A percentile compares a stretch with the other conserved stretches of the same genome.
Conservation (phyloP, 2,113 vertebrate species). For the Dipodomys ordii region DNA sequence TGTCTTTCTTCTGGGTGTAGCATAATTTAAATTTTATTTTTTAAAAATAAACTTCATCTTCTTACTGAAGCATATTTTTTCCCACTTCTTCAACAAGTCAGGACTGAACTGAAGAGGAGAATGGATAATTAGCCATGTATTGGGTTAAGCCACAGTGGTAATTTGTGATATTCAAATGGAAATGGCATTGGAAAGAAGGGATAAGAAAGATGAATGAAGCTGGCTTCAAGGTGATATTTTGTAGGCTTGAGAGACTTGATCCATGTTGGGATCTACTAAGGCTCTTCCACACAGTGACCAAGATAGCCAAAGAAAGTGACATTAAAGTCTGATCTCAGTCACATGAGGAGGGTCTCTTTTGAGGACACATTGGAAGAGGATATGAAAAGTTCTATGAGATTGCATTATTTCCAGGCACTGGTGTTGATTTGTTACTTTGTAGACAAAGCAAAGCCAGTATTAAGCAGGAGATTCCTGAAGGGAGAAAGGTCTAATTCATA, state of each 20-base stretch:
- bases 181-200: not conserved
- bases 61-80: not conserved
- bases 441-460: not conserved
- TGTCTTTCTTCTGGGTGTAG: not conserved
- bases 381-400: not conserved
- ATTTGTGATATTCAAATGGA: not conserved
- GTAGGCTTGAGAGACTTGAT: not conserved
- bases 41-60: conserved; percentile 1
- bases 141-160: not conserved
- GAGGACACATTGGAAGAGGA: not conserved
- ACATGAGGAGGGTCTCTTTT: not conserved
- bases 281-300: not conserved
- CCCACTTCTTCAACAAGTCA: not conserved
- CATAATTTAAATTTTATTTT: conserved; percentile 22
- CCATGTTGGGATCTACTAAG: too few species aligned
- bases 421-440: not conserved
- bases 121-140: not conserved
- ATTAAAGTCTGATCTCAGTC: not conserved
- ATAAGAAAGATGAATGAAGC: not conserved
- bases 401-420: not conserved
- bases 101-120: not conserved
- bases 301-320: not conserved
- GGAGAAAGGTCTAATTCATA: not conserved
- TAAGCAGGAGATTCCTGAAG: not conserved
- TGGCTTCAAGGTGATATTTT: rapidly evolving